phyloP scores from a whole-genome alignment of 2,888 invertebrate genomes.

The Gortyna flavago region DNA sequence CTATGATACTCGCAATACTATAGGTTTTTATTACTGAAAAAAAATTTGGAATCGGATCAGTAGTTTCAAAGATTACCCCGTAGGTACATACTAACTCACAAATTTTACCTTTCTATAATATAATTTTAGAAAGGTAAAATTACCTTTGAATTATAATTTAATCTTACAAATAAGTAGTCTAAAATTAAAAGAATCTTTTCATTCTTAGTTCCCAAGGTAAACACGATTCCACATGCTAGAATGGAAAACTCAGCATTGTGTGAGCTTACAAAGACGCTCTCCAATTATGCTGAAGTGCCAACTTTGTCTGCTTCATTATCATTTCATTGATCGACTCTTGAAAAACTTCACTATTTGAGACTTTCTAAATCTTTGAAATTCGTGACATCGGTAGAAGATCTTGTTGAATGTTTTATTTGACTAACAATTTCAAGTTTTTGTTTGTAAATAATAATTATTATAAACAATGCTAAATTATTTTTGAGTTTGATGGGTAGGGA shows the following conservation, averaged over 20 bases:
- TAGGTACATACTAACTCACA: neutral
- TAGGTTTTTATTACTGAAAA: neutral
- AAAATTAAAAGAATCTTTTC: constrained; percentile 3
- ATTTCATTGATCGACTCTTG: constrained; percentile 64
- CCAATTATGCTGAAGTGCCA: constrained; percentile 65
- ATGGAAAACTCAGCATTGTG: constrained; percentile 58
- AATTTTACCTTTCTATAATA: too few relatives aligned
- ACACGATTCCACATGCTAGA: constrained; percentile 48
- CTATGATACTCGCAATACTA: neutral
- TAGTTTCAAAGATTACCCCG: neutral
- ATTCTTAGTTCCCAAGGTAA: constrained; percentile 27
- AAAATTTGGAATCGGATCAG: neutral
- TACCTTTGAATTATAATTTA: neutral
- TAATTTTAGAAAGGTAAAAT: too few relatives aligned
- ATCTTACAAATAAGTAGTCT: neutral
- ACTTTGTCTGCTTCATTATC: constrained; percentile 64
- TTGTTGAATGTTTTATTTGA: constrained; percentile 6
- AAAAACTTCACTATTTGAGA: constrained; percentile 42
- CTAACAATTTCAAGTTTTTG: neutral
- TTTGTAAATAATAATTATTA: neutral
- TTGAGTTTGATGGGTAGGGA: neutral
- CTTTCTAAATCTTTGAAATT: constrained; percentile 29
- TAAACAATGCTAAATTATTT: neutral
- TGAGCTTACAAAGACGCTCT: constrained; percentile 64
- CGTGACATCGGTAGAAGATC: neutral